Conservation (phyloP, 2,888 invertebrate species). For the Hydraecia micacea region DNA sequence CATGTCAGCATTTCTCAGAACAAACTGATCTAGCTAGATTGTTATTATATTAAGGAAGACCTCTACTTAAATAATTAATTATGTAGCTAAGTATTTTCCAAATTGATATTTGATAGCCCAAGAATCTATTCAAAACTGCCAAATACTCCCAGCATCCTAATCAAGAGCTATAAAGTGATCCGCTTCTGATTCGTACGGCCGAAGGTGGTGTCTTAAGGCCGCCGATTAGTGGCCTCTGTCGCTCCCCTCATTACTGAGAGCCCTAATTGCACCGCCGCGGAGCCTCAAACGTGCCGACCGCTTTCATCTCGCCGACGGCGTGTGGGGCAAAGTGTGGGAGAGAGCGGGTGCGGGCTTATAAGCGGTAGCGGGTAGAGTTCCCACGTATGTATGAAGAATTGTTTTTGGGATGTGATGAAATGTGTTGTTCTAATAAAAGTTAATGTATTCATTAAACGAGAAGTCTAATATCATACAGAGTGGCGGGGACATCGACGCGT, state of each 20-base stretch:
- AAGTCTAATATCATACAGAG: background rate
- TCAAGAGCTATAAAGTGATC: constrained; percentile 65
- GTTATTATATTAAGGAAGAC: too few relatives aligned
- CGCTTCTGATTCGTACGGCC: constrained; percentile 65
- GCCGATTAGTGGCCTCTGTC: constrained; percentile 88
- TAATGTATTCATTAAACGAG: background rate
- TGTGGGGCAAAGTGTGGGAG: constrained; percentile 62
- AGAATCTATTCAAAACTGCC: constrained; percentile 34
- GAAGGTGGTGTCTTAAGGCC: constrained; percentile 63
- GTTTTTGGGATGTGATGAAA: too few relatives aligned
- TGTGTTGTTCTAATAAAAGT: background rate
- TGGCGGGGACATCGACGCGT: too few relatives aligned
- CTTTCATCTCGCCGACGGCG: constrained; percentile 86
- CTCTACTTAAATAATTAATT: background rate
- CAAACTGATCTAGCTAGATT: background rate
- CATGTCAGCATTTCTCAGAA: background rate
- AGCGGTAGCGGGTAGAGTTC: constrained; percentile 17
- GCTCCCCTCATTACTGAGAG: constrained; percentile 87
- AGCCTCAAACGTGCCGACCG: constrained; percentile 86
- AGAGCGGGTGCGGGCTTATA: constrained; percentile 54
- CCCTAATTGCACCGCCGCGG: constrained; percentile 86
- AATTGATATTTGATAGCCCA: constrained; percentile 1
- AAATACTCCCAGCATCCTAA: constrained; percentile 56
- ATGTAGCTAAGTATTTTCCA: background rate
- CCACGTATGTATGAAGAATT: background rate